Base-by-base conservation (phyloP, 2,797 vertebrate genomes). In the Epinephelus awoara region DNA sequence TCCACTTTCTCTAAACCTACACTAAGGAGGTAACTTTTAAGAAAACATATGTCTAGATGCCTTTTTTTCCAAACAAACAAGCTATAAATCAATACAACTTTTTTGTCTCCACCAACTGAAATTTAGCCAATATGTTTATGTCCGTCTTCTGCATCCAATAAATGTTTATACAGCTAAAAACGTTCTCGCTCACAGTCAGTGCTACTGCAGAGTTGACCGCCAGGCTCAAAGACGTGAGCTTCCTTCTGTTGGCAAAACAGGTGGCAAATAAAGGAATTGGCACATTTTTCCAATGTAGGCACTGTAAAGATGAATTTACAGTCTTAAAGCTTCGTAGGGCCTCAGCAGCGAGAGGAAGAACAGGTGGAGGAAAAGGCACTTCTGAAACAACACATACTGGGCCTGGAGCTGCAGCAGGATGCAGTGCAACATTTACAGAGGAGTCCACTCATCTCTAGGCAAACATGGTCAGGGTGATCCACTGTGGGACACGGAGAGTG, bases 381-480 rank as follows among this genome's bases (percentile, higher is more conserved):
- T 91, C 50, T 71, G 82, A 87, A 86, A 65, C 55, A 21, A 74
- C 38, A 66, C 62, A 62, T 40, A 47, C 29, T 6, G 51, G 59
- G 59, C 75, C 82, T 56, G 67, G 54, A 67, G 77, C 56, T 81
- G 80, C 66, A 61, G 72, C 57, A 13, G 75, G 63, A 75, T 0
- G 72, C 64, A 58, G 74, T 54, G 21, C 54, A 64, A 58, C 64
- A 49, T 71, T 14, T n/a, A 17, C 29, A 18, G 40, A 47, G 56
- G 65, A 51, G 77, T 80, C 79, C 75, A 12, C 23, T 71, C 59
- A 3, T 63, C 70, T 85, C 75, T 91, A 98, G 63, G 97, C 96
- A 87, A 98, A 98, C 97, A 98, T 98, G 85, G 97, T 98, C 86
- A 98, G 91, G 50, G 95, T 93, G 5, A 98, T 91, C 97, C 97